A percentile compares a stretch with the other conserved stretches of the same genome.
Evolutionary conservation across 2,113 vertebrate species (phyloP).

Genomic region (Zosterops lateralis): DNA sequence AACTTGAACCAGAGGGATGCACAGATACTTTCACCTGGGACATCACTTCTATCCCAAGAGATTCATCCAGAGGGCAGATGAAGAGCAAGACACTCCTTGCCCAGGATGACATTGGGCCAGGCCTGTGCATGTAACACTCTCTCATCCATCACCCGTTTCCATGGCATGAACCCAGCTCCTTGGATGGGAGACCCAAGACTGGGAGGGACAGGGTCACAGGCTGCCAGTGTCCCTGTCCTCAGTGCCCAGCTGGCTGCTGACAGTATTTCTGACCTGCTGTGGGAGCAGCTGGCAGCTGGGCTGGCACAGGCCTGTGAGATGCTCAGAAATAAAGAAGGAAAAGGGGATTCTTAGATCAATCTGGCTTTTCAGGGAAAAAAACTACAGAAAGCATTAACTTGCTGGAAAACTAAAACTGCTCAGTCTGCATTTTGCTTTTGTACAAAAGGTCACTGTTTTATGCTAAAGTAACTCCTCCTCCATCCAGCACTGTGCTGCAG

Average conservation of each 20-base stretch:
- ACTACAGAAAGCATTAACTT: not conserved
- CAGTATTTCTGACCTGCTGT: rapidly evolving
- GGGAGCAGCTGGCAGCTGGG: rapidly evolving
- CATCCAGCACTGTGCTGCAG: not conserved
- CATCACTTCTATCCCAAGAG: not conserved
- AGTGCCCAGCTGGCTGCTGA: not conserved
- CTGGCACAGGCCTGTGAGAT: not conserved
- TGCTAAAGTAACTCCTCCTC: not conserved
- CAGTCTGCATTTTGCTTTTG: conserved; percentile 20
- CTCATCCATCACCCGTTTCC: not conserved
- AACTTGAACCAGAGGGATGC: not conserved
- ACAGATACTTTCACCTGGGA: not conserved
- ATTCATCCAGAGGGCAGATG: not conserved
- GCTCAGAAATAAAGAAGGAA: not conserved
- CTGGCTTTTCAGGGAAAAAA: not conserved
- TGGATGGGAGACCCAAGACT: not conserved
- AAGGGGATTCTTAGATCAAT: not conserved
- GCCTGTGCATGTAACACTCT: not conserved
- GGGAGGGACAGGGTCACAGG: not conserved
- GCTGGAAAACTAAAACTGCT: conserved; percentile 6
- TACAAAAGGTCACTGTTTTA: conserved; percentile 38
- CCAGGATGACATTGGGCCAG: not conserved
- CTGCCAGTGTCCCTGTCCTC: not conserved
- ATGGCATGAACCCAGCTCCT: not conserved
- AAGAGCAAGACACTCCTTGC: not conserved